Percentiles rank a stretch among this genome's conserved stretches.
phyloP scores from a whole-genome alignment of 2,888 invertebrate species.

The Anorthoa munda region DNA sequence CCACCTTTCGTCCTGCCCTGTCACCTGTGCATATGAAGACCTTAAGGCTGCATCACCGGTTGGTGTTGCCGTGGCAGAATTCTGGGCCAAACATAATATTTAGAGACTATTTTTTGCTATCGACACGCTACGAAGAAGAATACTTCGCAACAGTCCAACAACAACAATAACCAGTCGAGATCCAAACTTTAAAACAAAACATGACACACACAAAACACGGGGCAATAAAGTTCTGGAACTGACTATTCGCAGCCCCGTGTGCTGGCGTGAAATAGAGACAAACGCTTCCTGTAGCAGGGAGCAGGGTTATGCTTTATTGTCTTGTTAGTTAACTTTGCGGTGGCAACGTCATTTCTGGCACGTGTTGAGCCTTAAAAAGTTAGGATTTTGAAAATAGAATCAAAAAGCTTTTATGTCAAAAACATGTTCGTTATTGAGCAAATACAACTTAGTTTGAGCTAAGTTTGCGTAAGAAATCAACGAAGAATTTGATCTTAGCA shows the following conservation, averaged over 20 bases:
- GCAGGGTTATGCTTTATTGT: conserved; percentile 83
- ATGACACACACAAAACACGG: conserved; percentile 29
- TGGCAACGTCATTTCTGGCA: conserved; percentile 69
- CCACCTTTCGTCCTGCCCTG: too few species aligned
- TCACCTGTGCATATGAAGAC: too few species aligned
- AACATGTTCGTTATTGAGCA: too few species aligned
- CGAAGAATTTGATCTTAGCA: too few species aligned
- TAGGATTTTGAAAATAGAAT: background rate
- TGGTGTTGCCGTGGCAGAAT: too few species aligned
- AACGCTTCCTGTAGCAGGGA: conserved; percentile 77
- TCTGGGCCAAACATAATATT: too few species aligned
- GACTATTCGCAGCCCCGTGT: conserved; percentile 50
- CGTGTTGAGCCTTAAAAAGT: conserved; percentile 34
- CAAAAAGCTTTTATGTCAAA: background rate
- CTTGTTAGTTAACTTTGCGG: conserved; percentile 82
- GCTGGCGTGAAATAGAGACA: conserved; percentile 78
- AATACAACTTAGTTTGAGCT: too few species aligned
- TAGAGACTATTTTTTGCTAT: too few species aligned
- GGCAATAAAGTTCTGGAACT: conserved; percentile 48
- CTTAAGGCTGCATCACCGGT: too few species aligned
- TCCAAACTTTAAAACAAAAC: conserved; percentile 26
- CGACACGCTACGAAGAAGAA: too few species aligned
- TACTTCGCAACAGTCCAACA: background rate
- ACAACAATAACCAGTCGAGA: conserved; percentile 2
- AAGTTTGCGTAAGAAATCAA: too few species aligned